Evolutionary conservation across 2,113 vertebrate genomes (phyloP), one percentile per base, ranked within the genome.

Genomic region (Gasterosteus nipponicus): DNA sequence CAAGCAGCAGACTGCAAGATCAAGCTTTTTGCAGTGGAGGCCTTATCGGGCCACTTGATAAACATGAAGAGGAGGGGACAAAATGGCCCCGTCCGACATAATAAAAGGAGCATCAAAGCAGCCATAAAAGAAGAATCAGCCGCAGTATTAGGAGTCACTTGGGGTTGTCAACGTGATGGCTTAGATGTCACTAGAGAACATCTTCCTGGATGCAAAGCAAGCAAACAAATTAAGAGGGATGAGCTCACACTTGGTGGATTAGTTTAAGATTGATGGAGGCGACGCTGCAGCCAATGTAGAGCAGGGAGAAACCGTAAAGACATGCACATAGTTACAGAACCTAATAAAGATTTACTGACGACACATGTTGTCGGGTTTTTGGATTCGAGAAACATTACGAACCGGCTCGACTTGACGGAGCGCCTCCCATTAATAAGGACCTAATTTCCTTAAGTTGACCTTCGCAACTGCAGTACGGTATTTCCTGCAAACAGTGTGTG

Each of bases 221-320:
- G 84, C 86, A 90, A 92, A 92, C 90, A 92, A 91, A 92, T 91
- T 84, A 93, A 91, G 90, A 86, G 82, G 91, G 87, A 89, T 91
- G 89, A 93, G 86, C 81, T 83, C 84, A 75, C 82, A 90, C 87
- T 90, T 68, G 84, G 86, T 85, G 89, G 93, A 93, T 93, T 93
- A 91, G 82, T 85, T 91, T 90, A 72, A 81, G 85, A 88, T 88
- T 92, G 77, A 84, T 78, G 66, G 81, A 77, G 72, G 73, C 56
- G 61, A 78, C 69, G 87, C 22, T 41, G 62, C 70, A 83, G 64
- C 63, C 80, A 47, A 38, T 29, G 65, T 51, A 57, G 65, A 77
- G 77, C 26, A 41, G 65, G 70, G 70, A 77, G 68, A 71, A 85
- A 79, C 85, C 71, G 76, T 59, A 59, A 77, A 68, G 72, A 69